A percentile compares a stretch with the other conserved stretches of the same genome.
Evolutionary conservation across 2,888 invertebrate species (phyloP).

Genomic region (Dyspetes luteomarginatus): DNA sequence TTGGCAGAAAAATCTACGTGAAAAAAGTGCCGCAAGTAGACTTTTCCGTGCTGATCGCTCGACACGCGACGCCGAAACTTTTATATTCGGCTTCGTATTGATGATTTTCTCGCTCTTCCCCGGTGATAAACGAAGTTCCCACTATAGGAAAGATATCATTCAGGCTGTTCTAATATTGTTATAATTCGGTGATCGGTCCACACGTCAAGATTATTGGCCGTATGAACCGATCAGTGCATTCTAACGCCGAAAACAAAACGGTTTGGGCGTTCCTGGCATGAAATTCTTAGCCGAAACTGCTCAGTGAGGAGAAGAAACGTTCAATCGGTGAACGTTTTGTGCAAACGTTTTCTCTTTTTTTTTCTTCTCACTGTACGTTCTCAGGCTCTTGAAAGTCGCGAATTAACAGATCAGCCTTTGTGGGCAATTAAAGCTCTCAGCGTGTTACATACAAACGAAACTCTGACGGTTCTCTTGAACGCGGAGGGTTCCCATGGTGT

Average conservation of each 20-base stretch:
- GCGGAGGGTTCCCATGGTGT: conserved; percentile 2
- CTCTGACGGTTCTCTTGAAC: background rate
- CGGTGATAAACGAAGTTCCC: background rate
- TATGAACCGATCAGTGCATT: background rate
- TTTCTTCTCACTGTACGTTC: conserved; percentile 65
- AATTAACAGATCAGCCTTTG: conserved; percentile 80
- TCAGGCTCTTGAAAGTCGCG: conserved; percentile 74
- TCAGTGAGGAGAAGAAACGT: too few species aligned
- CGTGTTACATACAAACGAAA: conserved; percentile 26
- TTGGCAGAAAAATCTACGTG: background rate
- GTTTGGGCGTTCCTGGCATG: too few species aligned
- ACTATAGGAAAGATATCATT: background rate
- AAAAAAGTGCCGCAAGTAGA: background rate
- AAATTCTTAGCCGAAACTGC: too few species aligned
- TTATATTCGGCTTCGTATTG: background rate
- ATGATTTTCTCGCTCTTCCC: background rate
- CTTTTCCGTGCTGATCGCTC: background rate
- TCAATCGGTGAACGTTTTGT: background rate
- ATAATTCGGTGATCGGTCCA: background rate
- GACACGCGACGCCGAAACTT: background rate
- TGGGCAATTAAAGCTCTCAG: conserved; percentile 79
- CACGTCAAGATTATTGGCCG: background rate
- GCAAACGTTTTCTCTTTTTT: conserved; percentile 18
- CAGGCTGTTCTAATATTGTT: background rate
- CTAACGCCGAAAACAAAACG: too few species aligned